These are phyloP conservation scores for Drosophila bunnanda DNA, from an alignment of 2,888 invertebrate genomes.

Conservation along the genomic window DNA sequence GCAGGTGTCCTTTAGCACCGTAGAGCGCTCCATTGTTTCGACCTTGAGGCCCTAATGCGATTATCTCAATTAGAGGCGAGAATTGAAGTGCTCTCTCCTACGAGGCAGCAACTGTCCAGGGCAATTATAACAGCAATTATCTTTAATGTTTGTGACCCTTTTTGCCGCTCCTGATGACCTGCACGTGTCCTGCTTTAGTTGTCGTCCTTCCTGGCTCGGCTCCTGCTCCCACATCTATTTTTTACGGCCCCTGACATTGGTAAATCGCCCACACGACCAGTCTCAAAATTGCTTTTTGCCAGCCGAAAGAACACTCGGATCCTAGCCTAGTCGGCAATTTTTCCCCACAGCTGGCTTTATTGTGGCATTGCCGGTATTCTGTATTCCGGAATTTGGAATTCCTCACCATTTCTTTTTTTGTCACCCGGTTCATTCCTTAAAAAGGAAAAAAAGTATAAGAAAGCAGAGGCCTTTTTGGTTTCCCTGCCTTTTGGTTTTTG, in stretches of 20 bases:
- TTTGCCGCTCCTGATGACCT: slow-evolving; percentile 48
- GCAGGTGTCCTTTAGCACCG: slow-evolving; percentile 44
- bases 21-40: not conserved
- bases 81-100: slow-evolving; percentile 26
- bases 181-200: slow-evolving; percentile 25
- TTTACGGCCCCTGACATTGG: slow-evolving; percentile 42
- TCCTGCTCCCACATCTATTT: slow-evolving; percentile 15
- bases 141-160: slow-evolving; percentile 67
- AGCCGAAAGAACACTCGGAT: slow-evolving; percentile 9
- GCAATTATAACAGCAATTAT: slow-evolving; percentile 71
- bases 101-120: slow-evolving; percentile 22
- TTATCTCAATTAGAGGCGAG: slow-evolving; percentile 57
- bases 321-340: slow-evolving; percentile 24
- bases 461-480: slow-evolving; percentile 21
- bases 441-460: too few species aligned
- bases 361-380: slow-evolving; percentile 18
- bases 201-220: slow-evolving; percentile 1
- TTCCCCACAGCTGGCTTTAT: slow-evolving; percentile 22
- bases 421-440: not conserved
- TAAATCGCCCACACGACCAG: slow-evolving; percentile 51
- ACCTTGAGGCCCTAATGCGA: slow-evolving; percentile 49
- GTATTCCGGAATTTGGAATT: slow-evolving; percentile 22
- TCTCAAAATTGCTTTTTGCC: slow-evolving; percentile 39
- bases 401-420: slow-evolving; percentile 22
- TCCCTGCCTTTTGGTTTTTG: slow-evolving; percentile 23